Base-by-base conservation (phyloP, 2,113 vertebrate species). In the Budorcas taxicolor region DNA sequence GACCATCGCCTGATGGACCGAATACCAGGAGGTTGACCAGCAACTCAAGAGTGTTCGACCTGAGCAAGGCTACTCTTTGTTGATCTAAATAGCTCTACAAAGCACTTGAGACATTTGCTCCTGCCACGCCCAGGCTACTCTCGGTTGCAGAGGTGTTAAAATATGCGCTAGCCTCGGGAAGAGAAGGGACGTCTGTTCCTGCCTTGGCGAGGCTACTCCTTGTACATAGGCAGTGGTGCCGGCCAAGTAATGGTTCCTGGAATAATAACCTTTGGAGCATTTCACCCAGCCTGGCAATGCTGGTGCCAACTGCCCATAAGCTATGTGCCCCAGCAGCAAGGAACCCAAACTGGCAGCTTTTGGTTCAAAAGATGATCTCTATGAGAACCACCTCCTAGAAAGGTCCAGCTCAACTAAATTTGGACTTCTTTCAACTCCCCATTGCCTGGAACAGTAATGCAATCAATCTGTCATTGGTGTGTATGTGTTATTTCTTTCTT, bases 141-240 rank as follows among this genome's bases (percentile, higher is more conserved):
- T 25, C 11, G 36, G 19, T 40, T 3, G 47, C 47, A 17, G 67
- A 31, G 81, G 12, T 36, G 23, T 53, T 78, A 45, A 52, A 16
- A 31, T 7, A 2, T 0, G 3, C 67, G 53, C n/a, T 6, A 3
- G 55, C 78, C 64, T 50, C 67, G 36, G 67, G 67, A 52, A 60
- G 27, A 91, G 45, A 64, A 78, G 45, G 67, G 45, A 78, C 29
- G 15, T 62, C 27, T 84, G 9, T 76, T 52, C 29, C 53, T 71
- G 43, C 25, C 62, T 21, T 62, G 21, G 6, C 13, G 29, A 90
- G 15, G 80, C 27, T 45, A 29, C 64, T 27, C 3, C 64, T 85
- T 0, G 0, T 7, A 33, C 0, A 0, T 3, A 25, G 64, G n/a
- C 81, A 78, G 45, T 3, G 2, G 29, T 5, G 7, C 50, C 43